Conservation (phyloP, 2,888 invertebrate species). For the Macrosiphum euphorbiae region DNA sequence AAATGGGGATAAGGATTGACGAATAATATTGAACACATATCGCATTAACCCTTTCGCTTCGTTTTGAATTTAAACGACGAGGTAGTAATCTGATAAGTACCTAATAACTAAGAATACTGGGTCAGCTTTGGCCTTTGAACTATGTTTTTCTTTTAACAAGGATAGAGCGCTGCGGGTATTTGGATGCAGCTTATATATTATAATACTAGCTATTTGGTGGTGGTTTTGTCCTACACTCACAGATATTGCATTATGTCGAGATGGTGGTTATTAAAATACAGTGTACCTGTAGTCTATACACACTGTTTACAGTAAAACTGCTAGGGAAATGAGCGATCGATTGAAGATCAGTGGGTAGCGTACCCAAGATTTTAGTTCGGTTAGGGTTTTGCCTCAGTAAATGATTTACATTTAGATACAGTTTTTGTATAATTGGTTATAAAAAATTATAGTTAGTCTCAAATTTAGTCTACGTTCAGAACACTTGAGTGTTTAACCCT, state of each 20-base stretch:
- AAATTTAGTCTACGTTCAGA: too few relatives aligned
- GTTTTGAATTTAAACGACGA: neutral
- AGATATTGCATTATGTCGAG: neutral
- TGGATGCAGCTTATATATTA: neutral
- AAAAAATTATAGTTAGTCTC: too few relatives aligned
- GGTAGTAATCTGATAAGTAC: neutral
- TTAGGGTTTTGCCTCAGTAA: too few relatives aligned
- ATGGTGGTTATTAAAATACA: too few relatives aligned
- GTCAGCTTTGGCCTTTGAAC: neutral
- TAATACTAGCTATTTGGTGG: neutral
- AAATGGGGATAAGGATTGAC: neutral
- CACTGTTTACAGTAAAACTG: neutral
- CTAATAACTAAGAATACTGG: neutral
- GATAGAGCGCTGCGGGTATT: neutral
- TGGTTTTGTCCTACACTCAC: neutral
- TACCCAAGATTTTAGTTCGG: too few relatives aligned
- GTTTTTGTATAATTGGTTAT: too few relatives aligned
- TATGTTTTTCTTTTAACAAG: neutral
- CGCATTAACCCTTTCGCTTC: neutral
- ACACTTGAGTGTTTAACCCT: too few relatives aligned
- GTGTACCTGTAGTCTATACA: neutral
- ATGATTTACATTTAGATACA: too few relatives aligned
- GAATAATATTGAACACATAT: neutral
- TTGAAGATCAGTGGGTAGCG: too few relatives aligned
- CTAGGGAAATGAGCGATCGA: neutral